Evolutionary conservation across 1,140 invertebrate species (phyloP).

Genomic region (Potamilus streckersoni): DNA sequence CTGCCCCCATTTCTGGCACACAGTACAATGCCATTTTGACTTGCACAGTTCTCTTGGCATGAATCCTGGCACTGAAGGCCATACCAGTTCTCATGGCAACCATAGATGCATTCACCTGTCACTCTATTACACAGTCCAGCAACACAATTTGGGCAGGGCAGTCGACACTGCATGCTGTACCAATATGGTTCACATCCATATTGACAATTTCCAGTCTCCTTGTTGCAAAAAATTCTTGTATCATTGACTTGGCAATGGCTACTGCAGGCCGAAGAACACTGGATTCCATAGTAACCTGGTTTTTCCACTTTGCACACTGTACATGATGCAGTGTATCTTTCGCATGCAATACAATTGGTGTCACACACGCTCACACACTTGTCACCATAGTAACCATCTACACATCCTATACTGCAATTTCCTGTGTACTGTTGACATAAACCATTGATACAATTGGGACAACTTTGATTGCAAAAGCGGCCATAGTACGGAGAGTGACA

Average conservation of each 20-base stretch:
- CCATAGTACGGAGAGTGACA: neutral
- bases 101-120: conserved; percentile 11
- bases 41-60: conserved; percentile 16
- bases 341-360: conserved; percentile 12
- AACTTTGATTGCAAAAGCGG: conserved; percentile 10
- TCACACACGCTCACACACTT: conserved; percentile 9
- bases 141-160: no score
- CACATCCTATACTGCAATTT: conserved; percentile 9
- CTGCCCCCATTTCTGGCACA: conserved; percentile 5
- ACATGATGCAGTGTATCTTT: conserved; percentile 6
- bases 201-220: no score
- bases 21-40: neutral
- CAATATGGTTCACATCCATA: no score
- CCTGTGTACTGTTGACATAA: conserved; percentile 11
- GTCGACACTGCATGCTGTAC: no score
- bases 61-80: conserved; percentile 8
- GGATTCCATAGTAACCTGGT: no score
- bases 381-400: conserved; percentile 7
- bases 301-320: no score
- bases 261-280: no score
- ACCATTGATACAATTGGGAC: conserved; percentile 19
- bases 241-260: no score
- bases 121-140: conserved; percentile 7
- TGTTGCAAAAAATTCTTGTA: no score
- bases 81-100: conserved; percentile 19